Conservation (phyloP, 2,113 vertebrate species). For the Shinisaurus crocodilurus region DNA sequence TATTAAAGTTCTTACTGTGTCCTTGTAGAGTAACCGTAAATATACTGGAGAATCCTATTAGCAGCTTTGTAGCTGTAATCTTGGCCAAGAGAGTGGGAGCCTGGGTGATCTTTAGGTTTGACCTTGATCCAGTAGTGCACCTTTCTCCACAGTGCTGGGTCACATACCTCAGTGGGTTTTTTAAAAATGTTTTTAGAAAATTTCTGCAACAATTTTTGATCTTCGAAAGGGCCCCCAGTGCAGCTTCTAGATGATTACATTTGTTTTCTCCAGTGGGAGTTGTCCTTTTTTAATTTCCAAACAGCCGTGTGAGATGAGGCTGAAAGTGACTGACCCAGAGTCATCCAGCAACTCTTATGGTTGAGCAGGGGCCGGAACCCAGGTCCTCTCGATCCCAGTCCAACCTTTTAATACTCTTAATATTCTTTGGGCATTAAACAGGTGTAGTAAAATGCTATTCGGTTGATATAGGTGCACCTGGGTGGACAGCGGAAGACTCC, state of each 20-base stretch:
- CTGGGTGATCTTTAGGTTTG: not conserved
- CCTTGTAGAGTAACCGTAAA: fast-evolving
- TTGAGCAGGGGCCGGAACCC: not conserved
- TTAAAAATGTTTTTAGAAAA: not conserved
- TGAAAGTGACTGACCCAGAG: fast-evolving
- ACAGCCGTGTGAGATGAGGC: not conserved
- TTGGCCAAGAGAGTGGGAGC: not conserved
- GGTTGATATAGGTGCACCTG: no score
- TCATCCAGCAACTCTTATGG: not conserved
- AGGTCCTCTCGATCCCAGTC: not conserved
- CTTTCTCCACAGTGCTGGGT: not conserved
- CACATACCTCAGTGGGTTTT: not conserved
- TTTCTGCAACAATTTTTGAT: not conserved
- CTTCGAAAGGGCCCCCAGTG: not conserved
- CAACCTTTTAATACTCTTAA: not conserved
- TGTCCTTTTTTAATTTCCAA: fast-evolving
- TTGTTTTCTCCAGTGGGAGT: fast-evolving
- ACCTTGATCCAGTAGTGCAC: not conserved
- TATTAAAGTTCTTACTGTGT: not conserved
- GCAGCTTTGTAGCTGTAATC: not conserved
- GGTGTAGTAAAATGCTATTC: no score
- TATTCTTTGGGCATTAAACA: not conserved
- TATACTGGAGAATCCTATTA: not conserved
- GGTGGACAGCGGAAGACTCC: not conserved
- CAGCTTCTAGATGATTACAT: fast-evolving